Evolutionary conservation across 92 coral and sea anemone genomes (phyloP).

Genomic region (Virgularia gustaviana): DNA sequence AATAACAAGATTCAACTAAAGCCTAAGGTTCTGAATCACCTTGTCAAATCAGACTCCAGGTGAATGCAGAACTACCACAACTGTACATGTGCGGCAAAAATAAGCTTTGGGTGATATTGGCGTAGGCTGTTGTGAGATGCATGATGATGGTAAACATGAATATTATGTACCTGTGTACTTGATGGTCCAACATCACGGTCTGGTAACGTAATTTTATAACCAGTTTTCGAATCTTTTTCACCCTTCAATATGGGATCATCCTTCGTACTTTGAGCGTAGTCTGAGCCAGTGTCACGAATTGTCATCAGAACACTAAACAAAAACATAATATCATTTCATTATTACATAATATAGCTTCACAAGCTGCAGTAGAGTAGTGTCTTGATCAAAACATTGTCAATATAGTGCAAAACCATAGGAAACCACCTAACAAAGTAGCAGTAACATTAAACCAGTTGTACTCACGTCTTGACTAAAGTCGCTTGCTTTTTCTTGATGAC

Average conservation of each 20-base stretch:
- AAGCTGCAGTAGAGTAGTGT: no score
- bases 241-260: slow-evolving; percentile 85
- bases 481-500: slow-evolving; percentile 95
- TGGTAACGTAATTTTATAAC: slow-evolving; percentile 67
- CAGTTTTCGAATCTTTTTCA: slow-evolving; percentile 92
- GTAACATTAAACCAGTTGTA: no score
- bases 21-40: no score
- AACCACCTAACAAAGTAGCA: no score
- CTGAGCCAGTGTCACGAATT: slow-evolving; percentile 95
- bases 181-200: slow-evolving; percentile 93
- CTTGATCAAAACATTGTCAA: no score
- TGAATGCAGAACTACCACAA: no score
- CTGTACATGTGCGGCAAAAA: not conserved
- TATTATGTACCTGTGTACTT: slow-evolving; percentile 75
- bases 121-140: no score
- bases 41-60: no score
- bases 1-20: no score
- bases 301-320: slow-evolving; percentile 84
- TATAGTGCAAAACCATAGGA: no score
- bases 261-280: slow-evolving; percentile 73
- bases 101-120: no score
- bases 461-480: slow-evolving; percentile 85
- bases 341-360: not conserved
- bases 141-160: no score
- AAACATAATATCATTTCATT: not conserved